A percentile compares a stretch with the other conserved stretches of the same genome.
These are phyloP conservation scores for Macrophya annulata DNA, from an alignment of 2,888 invertebrate species.

Conservation along the genomic window DNA sequence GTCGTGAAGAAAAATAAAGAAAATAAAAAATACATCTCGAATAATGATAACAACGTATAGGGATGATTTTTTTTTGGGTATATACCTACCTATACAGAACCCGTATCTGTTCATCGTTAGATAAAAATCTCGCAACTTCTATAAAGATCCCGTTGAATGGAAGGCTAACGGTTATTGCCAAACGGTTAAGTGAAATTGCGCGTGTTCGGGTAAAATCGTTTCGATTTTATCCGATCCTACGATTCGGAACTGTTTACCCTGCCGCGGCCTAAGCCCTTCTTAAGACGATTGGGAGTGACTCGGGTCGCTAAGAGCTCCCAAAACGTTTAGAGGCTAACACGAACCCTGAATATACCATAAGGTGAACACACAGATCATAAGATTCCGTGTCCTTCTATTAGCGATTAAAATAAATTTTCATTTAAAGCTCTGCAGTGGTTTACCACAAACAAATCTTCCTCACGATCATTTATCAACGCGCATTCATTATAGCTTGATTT, in stretches of 20 bases:
- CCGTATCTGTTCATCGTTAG: slow-evolving; percentile 26
- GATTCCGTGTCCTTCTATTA: background rate
- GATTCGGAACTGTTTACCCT: slow-evolving; percentile 34
- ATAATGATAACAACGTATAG: slow-evolving; percentile 1
- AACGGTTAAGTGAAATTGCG: slow-evolving; percentile 59
- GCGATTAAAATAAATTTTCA: background rate
- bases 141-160: slow-evolving; percentile 48
- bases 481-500: background rate
- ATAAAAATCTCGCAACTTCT: slow-evolving; percentile 61
- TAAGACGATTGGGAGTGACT: slow-evolving; percentile 38
- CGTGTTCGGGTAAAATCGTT: slow-evolving; percentile 54
- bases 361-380: slow-evolving; percentile 24
- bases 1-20: background rate
- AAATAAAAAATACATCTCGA: background rate
- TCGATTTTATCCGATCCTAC: slow-evolving; percentile 46
- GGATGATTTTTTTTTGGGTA: slow-evolving; percentile 45
- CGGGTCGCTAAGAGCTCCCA: slow-evolving; percentile 24
- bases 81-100: slow-evolving; percentile 2
- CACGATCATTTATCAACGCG: background rate
- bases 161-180: slow-evolving; percentile 63
- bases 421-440: background rate
- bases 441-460: background rate
- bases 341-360: slow-evolving; percentile 36
- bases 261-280: slow-evolving; percentile 42
- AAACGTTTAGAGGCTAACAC: slow-evolving; percentile 34